Evolutionary conservation across 2,797 vertebrate genomes (phyloP).

Genomic region (Ceyx erithaca): DNA sequence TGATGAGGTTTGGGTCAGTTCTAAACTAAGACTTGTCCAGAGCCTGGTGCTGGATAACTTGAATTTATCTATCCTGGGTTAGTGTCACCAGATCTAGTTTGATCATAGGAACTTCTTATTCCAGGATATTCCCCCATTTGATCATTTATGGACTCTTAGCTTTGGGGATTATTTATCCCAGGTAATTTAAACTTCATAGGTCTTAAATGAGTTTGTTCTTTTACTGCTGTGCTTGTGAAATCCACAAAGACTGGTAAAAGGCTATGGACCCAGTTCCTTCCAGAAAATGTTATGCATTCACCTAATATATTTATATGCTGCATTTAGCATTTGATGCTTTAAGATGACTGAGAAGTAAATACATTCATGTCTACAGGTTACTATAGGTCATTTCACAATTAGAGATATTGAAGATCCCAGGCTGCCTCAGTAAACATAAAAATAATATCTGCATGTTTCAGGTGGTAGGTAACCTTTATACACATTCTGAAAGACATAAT

Average conservation of each 20-base stretch:
- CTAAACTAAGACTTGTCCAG: background rate
- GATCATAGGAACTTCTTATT: background rate
- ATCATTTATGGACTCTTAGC: background rate
- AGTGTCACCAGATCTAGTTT: background rate
- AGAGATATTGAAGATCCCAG: background rate
- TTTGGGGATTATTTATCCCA: background rate
- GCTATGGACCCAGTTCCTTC: background rate
- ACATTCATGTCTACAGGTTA: background rate
- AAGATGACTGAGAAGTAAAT: background rate
- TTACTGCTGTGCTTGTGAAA: background rate
- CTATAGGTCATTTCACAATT: background rate
- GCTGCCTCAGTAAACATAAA: background rate
- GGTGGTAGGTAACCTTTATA: background rate
- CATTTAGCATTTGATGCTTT: background rate
- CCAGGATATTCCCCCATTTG: background rate
- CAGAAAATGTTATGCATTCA: background rate
- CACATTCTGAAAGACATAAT: background rate
- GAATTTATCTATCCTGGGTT: background rate
- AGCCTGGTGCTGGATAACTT: background rate
- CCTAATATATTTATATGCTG: background rate
- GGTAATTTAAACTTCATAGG: background rate
- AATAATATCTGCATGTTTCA: background rate
- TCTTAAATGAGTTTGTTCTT: background rate
- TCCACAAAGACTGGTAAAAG: background rate
- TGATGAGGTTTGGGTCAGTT: background rate